Evolutionary conservation across 2,113 vertebrate species (phyloP).

Genomic region (Albula glossodonta): DNA sequence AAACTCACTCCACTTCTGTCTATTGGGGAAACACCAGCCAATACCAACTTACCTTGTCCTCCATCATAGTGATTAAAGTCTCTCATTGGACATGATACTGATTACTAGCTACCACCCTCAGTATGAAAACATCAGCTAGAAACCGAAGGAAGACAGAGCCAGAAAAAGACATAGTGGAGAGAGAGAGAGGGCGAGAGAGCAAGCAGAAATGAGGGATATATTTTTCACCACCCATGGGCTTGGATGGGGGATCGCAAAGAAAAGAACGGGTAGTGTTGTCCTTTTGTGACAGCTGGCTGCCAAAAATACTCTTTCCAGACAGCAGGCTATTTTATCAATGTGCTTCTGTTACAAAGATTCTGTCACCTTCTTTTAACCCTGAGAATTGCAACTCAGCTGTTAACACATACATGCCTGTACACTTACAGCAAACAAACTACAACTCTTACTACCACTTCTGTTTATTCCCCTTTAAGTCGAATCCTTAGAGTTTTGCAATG

Average conservation of each 20-base stretch:
- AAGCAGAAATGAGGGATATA: too few relatives aligned
- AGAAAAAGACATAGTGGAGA: too few relatives aligned
- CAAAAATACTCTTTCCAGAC: conserved; percentile 60
- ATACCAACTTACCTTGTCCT: not conserved
- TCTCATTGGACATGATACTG: not conserved
- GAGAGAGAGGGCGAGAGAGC: too few relatives aligned
- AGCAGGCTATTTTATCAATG: conserved; percentile 18
- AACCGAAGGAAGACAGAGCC: too few relatives aligned
- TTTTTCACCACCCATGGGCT: not conserved
- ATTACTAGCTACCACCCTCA: not conserved
- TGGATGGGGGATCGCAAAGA: not conserved
- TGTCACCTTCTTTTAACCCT: conserved; percentile 43
- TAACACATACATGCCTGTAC: too few relatives aligned
- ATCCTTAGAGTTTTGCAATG: too few relatives aligned
- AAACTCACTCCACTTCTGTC: not conserved
- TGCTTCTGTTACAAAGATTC: conserved; percentile 40
- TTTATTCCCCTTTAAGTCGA: too few relatives aligned
- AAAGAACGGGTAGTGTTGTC: conserved; percentile 24
- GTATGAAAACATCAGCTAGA: too few relatives aligned
- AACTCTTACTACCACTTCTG: too few relatives aligned
- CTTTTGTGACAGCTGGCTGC: conserved; percentile 55
- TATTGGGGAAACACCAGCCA: not conserved
- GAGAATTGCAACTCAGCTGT: too few relatives aligned
- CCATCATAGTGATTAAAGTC: not conserved
- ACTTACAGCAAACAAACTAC: too few relatives aligned